These are phyloP conservation scores for Drosophila mimetica DNA, from an alignment of 2,888 invertebrate species.

Conservation along the genomic window DNA sequence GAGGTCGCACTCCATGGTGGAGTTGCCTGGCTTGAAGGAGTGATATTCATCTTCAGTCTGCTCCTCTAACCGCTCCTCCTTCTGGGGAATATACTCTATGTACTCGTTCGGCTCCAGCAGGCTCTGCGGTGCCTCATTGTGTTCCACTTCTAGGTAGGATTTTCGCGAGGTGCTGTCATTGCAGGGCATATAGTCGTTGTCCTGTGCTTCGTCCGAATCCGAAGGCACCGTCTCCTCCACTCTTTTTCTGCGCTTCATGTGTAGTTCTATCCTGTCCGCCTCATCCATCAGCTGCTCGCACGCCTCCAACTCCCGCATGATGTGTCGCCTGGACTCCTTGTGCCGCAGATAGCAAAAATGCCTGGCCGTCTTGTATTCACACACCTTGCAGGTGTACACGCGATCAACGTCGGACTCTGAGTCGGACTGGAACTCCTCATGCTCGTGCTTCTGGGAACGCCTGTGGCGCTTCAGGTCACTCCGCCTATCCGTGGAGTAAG, in stretches of 20 bases:
- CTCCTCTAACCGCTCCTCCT: neutral
- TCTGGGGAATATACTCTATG: conserved; percentile 7
- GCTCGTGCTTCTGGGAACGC: conserved; percentile 26
- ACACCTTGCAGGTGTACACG: conserved; percentile 13
- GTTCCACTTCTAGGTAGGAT: conserved; percentile 1
- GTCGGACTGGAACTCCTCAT: conserved; percentile 8
- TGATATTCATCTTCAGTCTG: neutral
- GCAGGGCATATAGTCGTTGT: neutral
- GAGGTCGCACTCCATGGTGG: conserved; percentile 11
- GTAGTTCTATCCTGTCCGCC: neutral
- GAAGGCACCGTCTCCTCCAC: neutral
- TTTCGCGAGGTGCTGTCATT: conserved; percentile 4
- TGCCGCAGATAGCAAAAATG: conserved; percentile 27
- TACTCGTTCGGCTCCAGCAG: neutral
- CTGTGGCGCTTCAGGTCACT: conserved; percentile 30
- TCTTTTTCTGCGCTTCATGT: neutral
- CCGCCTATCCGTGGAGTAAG: conserved; percentile 26
- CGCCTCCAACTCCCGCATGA: conserved; percentile 1
- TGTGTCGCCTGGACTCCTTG: conserved; percentile 15
- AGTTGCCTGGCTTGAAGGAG: neutral
- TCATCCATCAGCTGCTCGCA: conserved; percentile 2
- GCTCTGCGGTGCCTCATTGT: neutral
- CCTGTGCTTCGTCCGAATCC: neutral
- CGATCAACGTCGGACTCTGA: conserved; percentile 38
- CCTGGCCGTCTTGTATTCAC: conserved; percentile 32